phyloP scores from a whole-genome alignment of 2,888 invertebrate genomes.

The Leucophenga montana region DNA sequence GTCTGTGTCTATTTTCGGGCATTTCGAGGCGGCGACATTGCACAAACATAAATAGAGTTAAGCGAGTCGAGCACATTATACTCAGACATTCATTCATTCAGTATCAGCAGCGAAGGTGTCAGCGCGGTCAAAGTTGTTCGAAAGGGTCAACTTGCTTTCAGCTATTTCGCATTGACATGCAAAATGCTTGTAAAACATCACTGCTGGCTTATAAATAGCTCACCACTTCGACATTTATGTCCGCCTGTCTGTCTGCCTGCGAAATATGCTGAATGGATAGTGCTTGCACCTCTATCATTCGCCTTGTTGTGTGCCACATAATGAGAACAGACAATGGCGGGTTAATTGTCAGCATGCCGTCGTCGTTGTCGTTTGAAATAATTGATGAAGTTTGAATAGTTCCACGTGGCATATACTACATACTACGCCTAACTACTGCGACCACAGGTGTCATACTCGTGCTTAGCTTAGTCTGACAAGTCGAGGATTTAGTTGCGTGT shows the following conservation, averaged over 20 bases:
- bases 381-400: slow-evolving; percentile 6
- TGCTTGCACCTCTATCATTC: too few species aligned
- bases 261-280: not conserved
- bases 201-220: slow-evolving; percentile 2
- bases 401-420: not conserved
- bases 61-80: not conserved
- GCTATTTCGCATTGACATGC: slow-evolving; percentile 28
- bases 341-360: slow-evolving; percentile 17
- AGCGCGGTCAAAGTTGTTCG: slow-evolving; percentile 15
- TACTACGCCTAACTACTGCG: not conserved
- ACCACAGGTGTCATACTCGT: too few species aligned
- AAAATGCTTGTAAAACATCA: slow-evolving; percentile 21
- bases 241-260: too few species aligned
- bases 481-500: too few species aligned
- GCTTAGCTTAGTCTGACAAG: too few species aligned
- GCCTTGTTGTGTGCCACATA: not conserved
- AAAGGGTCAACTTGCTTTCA: slow-evolving; percentile 8
- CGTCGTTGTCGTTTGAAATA: not conserved
- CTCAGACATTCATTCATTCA: not conserved
- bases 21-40: not conserved
- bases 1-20: slow-evolving; percentile 4
- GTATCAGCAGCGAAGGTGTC: not conserved
- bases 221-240: not conserved
- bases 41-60: slow-evolving; percentile 3
- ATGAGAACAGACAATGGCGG: not conserved